These are phyloP conservation scores for Crotophaga sulcirostris DNA, from an alignment of 2,113 vertebrate species.

Conservation along the genomic window DNA sequence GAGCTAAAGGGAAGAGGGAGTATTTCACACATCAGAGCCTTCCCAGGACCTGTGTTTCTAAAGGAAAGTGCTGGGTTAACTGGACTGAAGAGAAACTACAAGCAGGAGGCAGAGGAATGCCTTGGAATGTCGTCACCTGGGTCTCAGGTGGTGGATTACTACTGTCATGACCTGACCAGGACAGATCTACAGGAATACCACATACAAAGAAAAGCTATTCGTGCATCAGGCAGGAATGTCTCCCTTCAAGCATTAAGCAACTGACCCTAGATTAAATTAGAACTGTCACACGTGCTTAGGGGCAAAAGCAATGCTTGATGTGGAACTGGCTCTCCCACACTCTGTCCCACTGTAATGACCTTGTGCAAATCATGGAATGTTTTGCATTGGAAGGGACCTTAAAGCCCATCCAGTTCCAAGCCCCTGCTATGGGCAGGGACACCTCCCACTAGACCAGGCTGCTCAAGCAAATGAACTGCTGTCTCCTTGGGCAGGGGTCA, in stretches of 20 bases:
- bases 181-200: not conserved
- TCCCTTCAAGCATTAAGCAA: not conserved
- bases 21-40: not conserved
- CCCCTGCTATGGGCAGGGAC: no score
- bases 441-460: no score
- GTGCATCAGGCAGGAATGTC: not conserved
- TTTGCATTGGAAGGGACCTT: no score
- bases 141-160: not conserved
- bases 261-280: not conserved
- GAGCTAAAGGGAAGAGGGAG: not conserved
- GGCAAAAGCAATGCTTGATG: not conserved
- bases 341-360: not conserved
- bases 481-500: not conserved
- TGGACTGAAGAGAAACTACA: not conserved
- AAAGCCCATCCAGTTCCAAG: no score
- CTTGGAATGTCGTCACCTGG: not conserved
- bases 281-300: not conserved
- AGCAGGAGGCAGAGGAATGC: not conserved
- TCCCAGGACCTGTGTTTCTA: not conserved
- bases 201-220: not conserved
- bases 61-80: not conserved
- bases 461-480: not conserved
- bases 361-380: not conserved
- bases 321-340: not conserved
- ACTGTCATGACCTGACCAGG: not conserved